Conservation (phyloP, 2,113 vertebrate species). For the Gymnobelideus leadbeateri region DNA sequence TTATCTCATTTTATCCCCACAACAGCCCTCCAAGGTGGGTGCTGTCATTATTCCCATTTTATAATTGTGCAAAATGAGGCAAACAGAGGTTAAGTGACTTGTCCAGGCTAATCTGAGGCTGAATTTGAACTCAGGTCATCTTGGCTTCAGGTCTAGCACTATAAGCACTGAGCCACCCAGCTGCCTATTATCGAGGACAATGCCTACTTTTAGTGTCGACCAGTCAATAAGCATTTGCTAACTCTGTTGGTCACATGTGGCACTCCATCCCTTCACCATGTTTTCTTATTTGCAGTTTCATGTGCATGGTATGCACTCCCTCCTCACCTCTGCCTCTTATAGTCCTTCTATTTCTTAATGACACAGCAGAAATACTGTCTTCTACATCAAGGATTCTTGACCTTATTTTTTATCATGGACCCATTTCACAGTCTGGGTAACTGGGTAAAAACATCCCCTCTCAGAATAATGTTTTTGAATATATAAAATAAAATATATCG, state of each 20-base stretch:
- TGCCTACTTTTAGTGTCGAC: neutral
- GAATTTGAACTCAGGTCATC: neutral
- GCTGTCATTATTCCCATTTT: neutral
- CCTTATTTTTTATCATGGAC: neutral
- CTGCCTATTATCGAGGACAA: neutral
- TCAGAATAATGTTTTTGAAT: neutral
- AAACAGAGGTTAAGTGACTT: neutral
- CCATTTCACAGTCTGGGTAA: neutral
- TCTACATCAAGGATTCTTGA: neutral
- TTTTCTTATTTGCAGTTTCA: neutral
- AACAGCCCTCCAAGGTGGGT: neutral
- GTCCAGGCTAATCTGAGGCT: neutral
- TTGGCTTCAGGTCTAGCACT: neutral
- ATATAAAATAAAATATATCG: neutral
- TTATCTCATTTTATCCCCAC: neutral
- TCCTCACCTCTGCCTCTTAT: neutral
- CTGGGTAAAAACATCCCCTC: no score
- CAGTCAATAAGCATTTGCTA: neutral
- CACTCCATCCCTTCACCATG: neutral
- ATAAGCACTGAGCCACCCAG: neutral
- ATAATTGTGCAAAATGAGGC: neutral
- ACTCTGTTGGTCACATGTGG: neutral
- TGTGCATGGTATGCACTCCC: neutral
- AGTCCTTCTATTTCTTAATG: no score
- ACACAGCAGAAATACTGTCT: neutral